Evolutionary conservation across 2,888 invertebrate genomes (phyloP), one percentile per base, ranked within the genome.

Genomic region (Heliconius hortense): DNA sequence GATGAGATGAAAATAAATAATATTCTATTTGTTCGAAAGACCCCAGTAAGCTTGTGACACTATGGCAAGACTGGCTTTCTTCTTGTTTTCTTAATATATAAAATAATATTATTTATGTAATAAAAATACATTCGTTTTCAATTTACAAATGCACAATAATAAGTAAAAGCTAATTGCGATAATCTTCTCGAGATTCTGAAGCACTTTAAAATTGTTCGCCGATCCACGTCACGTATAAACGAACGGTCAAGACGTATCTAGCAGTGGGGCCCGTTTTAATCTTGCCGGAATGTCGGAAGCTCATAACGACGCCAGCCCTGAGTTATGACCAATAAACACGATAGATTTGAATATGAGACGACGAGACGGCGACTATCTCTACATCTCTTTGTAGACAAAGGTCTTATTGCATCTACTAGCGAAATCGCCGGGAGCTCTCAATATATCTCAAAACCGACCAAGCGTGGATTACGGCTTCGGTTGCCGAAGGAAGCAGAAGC

Each of bases 281-380:
- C 88, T 91, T 82, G 77, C 75, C 82, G 90, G 90, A 90, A 92
- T 90, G 90, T 85, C 80, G 86, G 87, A 87, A 85, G 87, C 83
- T 86, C 86, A 85, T 89, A 88, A 88, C 86, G 87, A 84, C 86
- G 83, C 84, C 84, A 82, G 84, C 85, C 84, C 86, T 87, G 87
- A 91, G 86, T 92, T 90, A 93, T 92, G 86, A 84, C 87, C 87
- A 89, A 92, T 92, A 92, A 92, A 90, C 86, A 85, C 82, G 85
- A 79, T 80, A 86, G 86, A 89, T 90, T 89, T 90, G 88, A 90
- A 90, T 92, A 78, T 79, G 56, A 74, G 75, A 77, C 79, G 80
- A 74, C 79, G 78, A 74, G 78, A 76, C 75, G 81, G 78, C 81
- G 78, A 67, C 78, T 73, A 74, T 75, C 75, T 73, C 73, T 79